Base-by-base conservation (phyloP, 2,888 invertebrate species). In the Gisinianus flammeolus region DNA sequence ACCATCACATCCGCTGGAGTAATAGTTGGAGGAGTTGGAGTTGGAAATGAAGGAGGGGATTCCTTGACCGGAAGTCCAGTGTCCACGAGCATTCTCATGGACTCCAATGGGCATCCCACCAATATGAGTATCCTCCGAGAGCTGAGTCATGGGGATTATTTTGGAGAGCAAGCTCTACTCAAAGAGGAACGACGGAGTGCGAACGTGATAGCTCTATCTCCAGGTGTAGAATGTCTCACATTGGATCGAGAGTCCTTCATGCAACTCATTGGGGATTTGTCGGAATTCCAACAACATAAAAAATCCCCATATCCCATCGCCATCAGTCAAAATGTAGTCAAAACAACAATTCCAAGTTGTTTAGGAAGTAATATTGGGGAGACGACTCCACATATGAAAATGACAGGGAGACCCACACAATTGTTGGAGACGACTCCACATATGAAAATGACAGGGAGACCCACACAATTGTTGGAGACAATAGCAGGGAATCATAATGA, bases 231-330 rank as follows among this genome's bases (percentile, higher is more conserved):
- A 89, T 78, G 77, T 64, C 86, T 89, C 44, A 89, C 97, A 44
- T 93, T 96, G 71, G 97, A 97, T 8, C 96, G 94, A 81, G 94
- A 96, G 26, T 94, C 94, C 67, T 97, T 97, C 86, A 91, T 92
- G 58, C 92, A 94, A 84, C 90, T 96, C 81, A 91, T 97, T 84
- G 97, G 97, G 5, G 92, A 93, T 83, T 88, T 95, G 79, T 91
- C 92, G 75, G 93, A 93, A 86, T 88, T 94, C 10, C 90, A 91
- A 85, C 81, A 80, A 24, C 76, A 81, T n/a, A 71, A 76, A 35
- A 82, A 81, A 72, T 58, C 56, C 28, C 56, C 71, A 22, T 16
- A 33, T 5, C 54, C 73, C 24, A 12, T 31, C 6, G 35, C 62
- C 5, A 22, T 22, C 31, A 58, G 30, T 72, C 30, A 54, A n/a